Percentiles rank a stretch among this genome's conserved stretches.
These are phyloP conservation scores for Aspidapion aeneum DNA, from an alignment of 2,888 invertebrate species.

Conservation along the genomic window DNA sequence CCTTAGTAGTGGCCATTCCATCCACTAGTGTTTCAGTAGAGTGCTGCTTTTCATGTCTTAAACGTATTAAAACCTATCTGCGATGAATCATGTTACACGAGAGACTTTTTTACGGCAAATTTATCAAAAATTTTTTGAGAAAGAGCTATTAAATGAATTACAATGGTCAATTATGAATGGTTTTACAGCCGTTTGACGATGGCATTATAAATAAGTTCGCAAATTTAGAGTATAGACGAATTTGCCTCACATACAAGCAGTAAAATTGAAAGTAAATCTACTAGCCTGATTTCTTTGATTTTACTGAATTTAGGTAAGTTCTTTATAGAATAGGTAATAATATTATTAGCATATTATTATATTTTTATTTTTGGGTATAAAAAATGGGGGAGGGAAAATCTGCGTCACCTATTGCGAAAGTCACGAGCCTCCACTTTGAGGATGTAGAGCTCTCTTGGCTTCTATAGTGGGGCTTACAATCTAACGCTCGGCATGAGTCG, in stretches of 20 bases:
- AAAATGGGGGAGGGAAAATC: no score
- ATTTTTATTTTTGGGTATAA: no score
- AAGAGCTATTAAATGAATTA: constrained; percentile 15
- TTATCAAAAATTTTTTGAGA: constrained; percentile 23
- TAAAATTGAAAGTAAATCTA: no score
- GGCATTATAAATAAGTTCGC: constrained; percentile 28
- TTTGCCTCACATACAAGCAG: not conserved
- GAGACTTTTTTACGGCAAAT: constrained; percentile 2
- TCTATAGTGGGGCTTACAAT: no score
- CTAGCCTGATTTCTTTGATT: no score
- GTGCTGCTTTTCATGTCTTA: constrained; percentile 16
- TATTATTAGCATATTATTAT: no score
- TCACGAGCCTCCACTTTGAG: no score
- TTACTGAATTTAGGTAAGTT: no score
- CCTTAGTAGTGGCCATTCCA: constrained; percentile 19
- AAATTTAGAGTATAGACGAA: constrained; percentile 21
- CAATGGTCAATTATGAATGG: constrained; percentile 10
- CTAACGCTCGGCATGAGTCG: no score
- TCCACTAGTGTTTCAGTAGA: constrained; percentile 20
- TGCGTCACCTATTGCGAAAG: no score
- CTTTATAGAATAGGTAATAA: no score
- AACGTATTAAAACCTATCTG: constrained; percentile 19
- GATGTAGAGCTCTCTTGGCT: no score
- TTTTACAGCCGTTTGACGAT: constrained; percentile 22
- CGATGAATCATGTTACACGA: constrained; percentile 11